phyloP scores from a whole-genome alignment of 2,888 invertebrate genomes.

The Erebia ligea region DNA sequence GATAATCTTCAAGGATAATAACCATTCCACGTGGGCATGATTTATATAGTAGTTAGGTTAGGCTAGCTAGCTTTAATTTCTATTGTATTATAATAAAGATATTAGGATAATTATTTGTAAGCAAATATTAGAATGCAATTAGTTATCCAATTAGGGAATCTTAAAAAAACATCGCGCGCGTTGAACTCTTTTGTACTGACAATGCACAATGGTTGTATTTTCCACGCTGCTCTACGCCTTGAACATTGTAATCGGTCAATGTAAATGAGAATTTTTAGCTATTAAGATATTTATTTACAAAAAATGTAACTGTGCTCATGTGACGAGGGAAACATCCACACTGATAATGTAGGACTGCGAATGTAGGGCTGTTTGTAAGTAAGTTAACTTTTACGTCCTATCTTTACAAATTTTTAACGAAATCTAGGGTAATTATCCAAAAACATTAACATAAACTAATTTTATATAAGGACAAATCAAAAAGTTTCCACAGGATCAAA shows the following conservation, averaged over 20 bases:
- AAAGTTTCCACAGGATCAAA: too few relatives aligned
- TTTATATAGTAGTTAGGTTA: too few relatives aligned
- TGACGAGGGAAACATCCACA: background rate
- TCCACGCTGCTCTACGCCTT: background rate
- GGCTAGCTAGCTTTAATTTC: too few relatives aligned
- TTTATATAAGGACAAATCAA: too few relatives aligned
- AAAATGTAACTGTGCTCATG: background rate
- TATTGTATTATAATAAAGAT: too few relatives aligned
- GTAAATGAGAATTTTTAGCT: background rate
- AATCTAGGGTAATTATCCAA: too few relatives aligned
- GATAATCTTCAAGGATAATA: background rate
- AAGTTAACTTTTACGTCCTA: too few relatives aligned
- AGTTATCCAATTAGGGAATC: slow-evolving; percentile 1
- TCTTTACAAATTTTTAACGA: too few relatives aligned
- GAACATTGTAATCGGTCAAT: background rate
- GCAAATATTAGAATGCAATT: background rate
- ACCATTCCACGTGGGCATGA: too few relatives aligned
- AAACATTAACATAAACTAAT: too few relatives aligned
- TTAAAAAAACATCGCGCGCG: slow-evolving; percentile 45
- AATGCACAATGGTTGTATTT: slow-evolving; percentile 23
- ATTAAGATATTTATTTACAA: background rate
- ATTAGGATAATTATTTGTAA: background rate
- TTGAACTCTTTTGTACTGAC: slow-evolving; percentile 61
- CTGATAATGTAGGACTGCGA: too few relatives aligned
- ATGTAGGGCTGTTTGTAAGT: too few relatives aligned